A percentile compares a stretch with the other conserved stretches of the same genome.
Conservation (phyloP, 2,888 invertebrate genomes). For the Hirtodrosophila cameraria region DNA sequence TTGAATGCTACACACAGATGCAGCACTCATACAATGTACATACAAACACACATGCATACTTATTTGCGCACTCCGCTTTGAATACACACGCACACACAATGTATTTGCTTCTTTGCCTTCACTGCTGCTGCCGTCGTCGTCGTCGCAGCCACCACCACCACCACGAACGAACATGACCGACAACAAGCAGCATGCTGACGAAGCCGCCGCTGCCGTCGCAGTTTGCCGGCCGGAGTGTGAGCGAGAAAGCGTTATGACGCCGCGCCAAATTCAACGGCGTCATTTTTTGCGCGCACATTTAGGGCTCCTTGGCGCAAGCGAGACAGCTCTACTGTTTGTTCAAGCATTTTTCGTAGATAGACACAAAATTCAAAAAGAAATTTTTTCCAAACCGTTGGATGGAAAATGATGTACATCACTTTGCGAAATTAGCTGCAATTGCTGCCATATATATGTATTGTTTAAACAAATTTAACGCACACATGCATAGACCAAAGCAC, state of each 20-base stretch:
- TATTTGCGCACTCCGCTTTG: constrained; percentile 73
- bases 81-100: constrained; percentile 43
- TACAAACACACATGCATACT: constrained; percentile 37
- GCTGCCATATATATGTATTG: constrained; percentile 36
- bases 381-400: constrained; percentile 69
- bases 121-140: constrained; percentile 3
- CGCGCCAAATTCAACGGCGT: constrained; percentile 79
- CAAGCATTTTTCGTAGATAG: constrained; percentile 74
- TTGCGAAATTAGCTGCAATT: constrained; percentile 48
- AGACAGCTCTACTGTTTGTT: constrained; percentile 58
- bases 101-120: constrained; percentile 60
- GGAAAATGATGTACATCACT: constrained; percentile 61
- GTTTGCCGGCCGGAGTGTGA: constrained; percentile 75
- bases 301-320: constrained; percentile 47
- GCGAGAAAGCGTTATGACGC: constrained; percentile 72
- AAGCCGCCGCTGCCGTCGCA: constrained; percentile 45
- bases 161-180: constrained; percentile 33
- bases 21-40: constrained; percentile 30
- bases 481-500: constrained; percentile 30
- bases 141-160: constrained; percentile 21
- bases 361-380: constrained; percentile 77
- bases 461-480: constrained; percentile 52
- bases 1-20: constrained; percentile 62
- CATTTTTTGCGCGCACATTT: constrained; percentile 73
- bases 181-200: constrained; percentile 51